Percentiles rank a stretch among this genome's conserved stretches.
Conservation (phyloP, 2,797 vertebrate genomes). For the Psittacula echo region DNA sequence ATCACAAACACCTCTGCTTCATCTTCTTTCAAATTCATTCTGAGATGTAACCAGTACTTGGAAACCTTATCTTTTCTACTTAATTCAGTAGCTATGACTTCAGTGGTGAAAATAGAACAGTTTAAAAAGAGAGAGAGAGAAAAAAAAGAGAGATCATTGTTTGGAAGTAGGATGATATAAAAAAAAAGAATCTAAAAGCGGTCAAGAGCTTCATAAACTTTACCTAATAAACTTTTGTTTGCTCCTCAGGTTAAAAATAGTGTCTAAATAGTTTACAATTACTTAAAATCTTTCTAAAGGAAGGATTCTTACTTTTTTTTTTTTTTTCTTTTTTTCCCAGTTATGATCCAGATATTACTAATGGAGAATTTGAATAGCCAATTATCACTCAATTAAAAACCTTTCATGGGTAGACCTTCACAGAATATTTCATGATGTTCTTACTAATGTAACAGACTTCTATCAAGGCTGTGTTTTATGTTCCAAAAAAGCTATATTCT, state of each 20-base stretch:
- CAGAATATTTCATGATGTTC: neutral
- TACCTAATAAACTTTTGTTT: neutral
- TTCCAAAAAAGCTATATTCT: constrained; percentile 17
- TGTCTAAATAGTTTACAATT: neutral
- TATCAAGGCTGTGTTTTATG: constrained; percentile 31
- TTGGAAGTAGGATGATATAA: neutral
- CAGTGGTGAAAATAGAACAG: neutral
- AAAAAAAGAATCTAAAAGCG: neutral
- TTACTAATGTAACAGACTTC: neutral
- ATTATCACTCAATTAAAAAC: constrained; percentile 46
- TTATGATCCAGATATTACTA: constrained; percentile 11
- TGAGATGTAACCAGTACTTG: neutral
- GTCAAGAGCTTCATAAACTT: neutral
- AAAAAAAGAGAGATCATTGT: neutral
- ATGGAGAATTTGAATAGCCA: constrained; percentile 5
- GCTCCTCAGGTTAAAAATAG: neutral
- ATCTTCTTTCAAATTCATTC: neutral
- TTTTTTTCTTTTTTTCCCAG: neutral
- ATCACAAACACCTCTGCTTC: constrained; percentile 1
- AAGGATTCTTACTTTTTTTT: neutral
- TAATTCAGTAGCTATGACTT: neutral
- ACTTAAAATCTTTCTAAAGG: neutral
- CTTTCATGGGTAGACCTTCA: constrained; percentile 12
- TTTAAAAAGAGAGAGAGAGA: neutral
- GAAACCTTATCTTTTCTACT: neutral